Percentiles rank a stretch among this genome's conserved stretches.
Evolutionary conservation across 2,888 invertebrate genomes (phyloP).

Genomic region (Steromphala cineraria): DNA sequence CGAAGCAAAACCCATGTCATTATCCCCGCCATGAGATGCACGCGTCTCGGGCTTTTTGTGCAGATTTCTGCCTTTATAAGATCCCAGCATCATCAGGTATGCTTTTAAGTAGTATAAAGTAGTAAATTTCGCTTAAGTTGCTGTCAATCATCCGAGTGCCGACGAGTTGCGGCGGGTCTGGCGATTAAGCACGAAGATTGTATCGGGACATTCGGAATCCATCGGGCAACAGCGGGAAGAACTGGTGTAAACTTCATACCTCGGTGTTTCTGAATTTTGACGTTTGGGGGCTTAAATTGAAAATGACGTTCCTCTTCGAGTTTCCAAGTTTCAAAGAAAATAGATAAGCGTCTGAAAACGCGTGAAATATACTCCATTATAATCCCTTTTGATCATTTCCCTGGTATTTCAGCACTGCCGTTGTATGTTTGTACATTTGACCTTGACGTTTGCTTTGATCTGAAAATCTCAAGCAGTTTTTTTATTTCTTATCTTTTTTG

Average conservation of each 20-base stretch:
- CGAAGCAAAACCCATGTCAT: slow-evolving; percentile 6
- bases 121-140: background rate
- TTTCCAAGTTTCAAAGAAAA: background rate
- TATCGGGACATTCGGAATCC: background rate
- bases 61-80: background rate
- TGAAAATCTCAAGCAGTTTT: background rate
- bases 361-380: too few species aligned
- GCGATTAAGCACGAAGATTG: background rate
- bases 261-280: too few species aligned
- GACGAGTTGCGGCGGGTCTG: background rate
- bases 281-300: too few species aligned
- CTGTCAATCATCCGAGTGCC: slow-evolving; percentile 3
- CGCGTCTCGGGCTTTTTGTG: background rate
- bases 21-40: background rate
- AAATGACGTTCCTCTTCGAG: too few species aligned
- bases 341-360: background rate
- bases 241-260: background rate
- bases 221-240: background rate
- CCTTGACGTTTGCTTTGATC: background rate
- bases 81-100: slow-evolving; percentile 8
- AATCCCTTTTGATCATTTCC: background rate
- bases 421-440: background rate
- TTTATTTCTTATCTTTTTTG: background rate
- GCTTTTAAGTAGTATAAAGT: slow-evolving; percentile 20
- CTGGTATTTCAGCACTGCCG: background rate